Percentiles rank a stretch among this genome's conserved stretches.
These are phyloP conservation scores for Henricia sp. DNA, from an alignment of 53 echinoderm and acorn worm genomes.

Conservation along the genomic window DNA sequence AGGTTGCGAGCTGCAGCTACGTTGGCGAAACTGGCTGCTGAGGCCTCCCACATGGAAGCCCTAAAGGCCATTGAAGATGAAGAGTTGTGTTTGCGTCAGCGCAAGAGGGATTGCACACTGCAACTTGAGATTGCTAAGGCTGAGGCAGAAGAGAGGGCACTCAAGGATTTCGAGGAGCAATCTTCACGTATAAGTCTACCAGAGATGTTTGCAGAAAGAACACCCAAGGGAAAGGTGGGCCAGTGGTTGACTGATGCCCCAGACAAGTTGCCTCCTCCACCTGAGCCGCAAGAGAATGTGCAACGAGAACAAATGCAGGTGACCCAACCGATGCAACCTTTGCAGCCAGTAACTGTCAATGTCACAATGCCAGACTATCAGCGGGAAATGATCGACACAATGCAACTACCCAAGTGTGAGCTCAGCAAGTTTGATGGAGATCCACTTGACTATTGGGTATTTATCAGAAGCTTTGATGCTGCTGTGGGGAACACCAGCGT, in stretches of 20 bases:
- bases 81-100: not conserved
- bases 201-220: not conserved
- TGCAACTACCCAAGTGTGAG: constrained; percentile 17
- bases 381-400: constrained; percentile 9
- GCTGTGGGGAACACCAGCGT: constrained; percentile 10
- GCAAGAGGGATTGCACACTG: constrained; percentile 2
- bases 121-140: constrained; percentile 13
- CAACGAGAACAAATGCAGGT: not conserved
- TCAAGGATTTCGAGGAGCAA: not conserved
- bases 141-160: not conserved
- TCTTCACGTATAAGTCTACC: not conserved
- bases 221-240: not conserved
- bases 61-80: constrained; percentile 4
- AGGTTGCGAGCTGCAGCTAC: not conserved
- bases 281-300: not conserved
- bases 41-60: not conserved
- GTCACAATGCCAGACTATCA: not conserved
- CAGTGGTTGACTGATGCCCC: constrained; percentile 6
- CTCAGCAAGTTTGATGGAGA: constrained; percentile 3
- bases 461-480: constrained; percentile 11
- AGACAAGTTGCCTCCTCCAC: too few relatives aligned
- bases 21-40: not conserved
- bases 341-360: not conserved
- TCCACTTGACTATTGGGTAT: constrained; percentile 2
- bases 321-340: not conserved